Evolutionary conservation across 2,888 invertebrate genomes (phyloP), one percentile per base, ranked within the genome.

Genomic region (Harpagoxenus sublaevis): DNA sequence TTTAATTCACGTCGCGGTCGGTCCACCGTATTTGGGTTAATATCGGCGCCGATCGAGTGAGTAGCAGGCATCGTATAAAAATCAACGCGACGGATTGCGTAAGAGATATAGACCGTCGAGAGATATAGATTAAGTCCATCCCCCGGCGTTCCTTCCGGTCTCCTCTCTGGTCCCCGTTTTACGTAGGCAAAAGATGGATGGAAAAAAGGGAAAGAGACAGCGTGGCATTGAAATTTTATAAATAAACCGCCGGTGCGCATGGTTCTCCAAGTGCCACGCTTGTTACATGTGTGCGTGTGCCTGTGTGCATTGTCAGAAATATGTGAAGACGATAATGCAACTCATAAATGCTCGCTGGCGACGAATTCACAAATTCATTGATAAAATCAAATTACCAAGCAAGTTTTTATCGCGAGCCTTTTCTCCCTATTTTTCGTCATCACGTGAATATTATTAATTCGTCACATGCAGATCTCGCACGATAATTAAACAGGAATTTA

Each of bases 21-120:
- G 87, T 39, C 86, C 84, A 87, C 90, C 89, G 90, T 87, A 91
- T 92, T 93, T 89, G 92, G 88, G 91, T 92, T 93, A 91, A 90
- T 79, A 84, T 85, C 87, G 68, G 53, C 45, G 62, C 23, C 89
- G 88, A 90, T 87, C 87, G 88, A 90, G 90, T 92, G 85, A 90
- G 92, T 90, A 85, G 53, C n/a, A 79, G 55, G 5, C 77, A 28
- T 85, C 66, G 66, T 70, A 86, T 75, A 84, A 28, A 68, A 31
- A 71, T 75, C 84, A 82, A 86, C 84, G 82, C 88, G 77, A 86
- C 62, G 39, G 70, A 90, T 90, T 90, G 90, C 87, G 71, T 90
- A 90, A 90, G 85, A 74, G 18, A 51, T 28, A 51, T 42, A 35
- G 23, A 23, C 23, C n/a, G 42, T 6, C 23, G 57, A 42, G 31